Evolutionary conservation across 1,140 invertebrate species (phyloP).

Genomic region (Bombyx mandarina): DNA sequence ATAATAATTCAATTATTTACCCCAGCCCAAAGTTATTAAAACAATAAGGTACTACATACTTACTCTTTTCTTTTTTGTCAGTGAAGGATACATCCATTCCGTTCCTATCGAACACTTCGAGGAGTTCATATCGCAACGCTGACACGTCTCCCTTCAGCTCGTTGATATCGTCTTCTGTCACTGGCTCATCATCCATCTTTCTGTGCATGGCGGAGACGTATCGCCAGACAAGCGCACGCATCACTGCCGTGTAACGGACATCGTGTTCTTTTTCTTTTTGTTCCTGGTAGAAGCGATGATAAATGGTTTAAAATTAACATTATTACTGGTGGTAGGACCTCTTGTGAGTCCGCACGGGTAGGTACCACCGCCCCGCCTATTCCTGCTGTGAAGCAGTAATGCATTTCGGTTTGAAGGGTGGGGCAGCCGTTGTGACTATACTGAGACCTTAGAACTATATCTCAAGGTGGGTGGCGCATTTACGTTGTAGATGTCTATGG

Average conservation of each 20-base stretch:
- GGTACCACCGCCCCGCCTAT: no score
- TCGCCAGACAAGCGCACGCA: slow-evolving; percentile 87
- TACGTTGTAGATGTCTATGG: no score
- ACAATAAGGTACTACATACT: slow-evolving; percentile 16
- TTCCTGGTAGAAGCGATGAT: slow-evolving; percentile 26
- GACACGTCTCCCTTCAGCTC: slow-evolving; percentile 93
- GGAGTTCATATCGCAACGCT: slow-evolving; percentile 84
- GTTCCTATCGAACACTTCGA: slow-evolving; percentile 86
- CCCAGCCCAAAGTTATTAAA: no score
- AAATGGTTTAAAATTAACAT: neutral
- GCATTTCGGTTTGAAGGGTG: no score
- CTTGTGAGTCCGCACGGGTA: no score
- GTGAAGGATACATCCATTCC: slow-evolving; percentile 82
- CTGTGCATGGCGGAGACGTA: slow-evolving; percentile 86
- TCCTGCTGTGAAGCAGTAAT: no score
- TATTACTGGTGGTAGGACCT: no score
- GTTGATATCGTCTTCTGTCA: slow-evolving; percentile 93
- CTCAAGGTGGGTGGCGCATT: no score
- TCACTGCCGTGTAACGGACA: slow-evolving; percentile 82
- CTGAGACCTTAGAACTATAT: no score
- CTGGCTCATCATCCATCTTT: slow-evolving; percentile 80
- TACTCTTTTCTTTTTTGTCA: slow-evolving; percentile 80
- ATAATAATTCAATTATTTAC: no score
- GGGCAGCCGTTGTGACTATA: no score
- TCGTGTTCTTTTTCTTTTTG: slow-evolving; percentile 76